These are phyloP conservation scores for Phrynocephalus forsythii DNA, from an alignment of 2,797 vertebrate species.

Conservation along the genomic window DNA sequence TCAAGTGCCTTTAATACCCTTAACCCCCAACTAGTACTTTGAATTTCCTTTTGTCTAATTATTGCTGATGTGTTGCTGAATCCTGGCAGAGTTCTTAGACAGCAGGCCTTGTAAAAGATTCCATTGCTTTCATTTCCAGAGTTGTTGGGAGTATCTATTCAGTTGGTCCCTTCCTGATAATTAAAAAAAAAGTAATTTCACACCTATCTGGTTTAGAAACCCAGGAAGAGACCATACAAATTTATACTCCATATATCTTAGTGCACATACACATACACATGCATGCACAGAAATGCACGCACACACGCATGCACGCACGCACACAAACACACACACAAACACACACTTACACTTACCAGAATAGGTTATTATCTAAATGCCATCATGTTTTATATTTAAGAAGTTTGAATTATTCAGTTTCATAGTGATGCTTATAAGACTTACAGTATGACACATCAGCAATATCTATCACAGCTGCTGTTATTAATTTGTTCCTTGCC, in stretches of 20 bases:
- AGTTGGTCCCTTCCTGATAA: constrained; percentile 17
- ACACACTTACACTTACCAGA: background rate
- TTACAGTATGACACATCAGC: constrained; percentile 22
- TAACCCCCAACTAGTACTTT: constrained; percentile 14
- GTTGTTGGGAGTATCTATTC: constrained; percentile 1
- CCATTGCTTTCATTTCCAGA: background rate
- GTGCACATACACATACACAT: background rate
- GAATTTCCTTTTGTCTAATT: constrained; percentile 31
- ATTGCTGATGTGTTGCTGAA: background rate
- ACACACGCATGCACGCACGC: background rate
- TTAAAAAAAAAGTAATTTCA: constrained; percentile 22
- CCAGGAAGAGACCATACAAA: constrained; percentile 14
- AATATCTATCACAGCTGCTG: constrained; percentile 15
- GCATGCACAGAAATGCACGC: no score
- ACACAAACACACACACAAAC: background rate
- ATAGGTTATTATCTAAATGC: constrained; percentile 14
- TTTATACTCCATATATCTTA: constrained; percentile 20
- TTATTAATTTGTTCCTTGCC: constrained; percentile 19
- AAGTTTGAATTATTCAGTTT: constrained; percentile 39
- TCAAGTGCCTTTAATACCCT: constrained; percentile 19
- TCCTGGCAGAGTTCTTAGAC: background rate
- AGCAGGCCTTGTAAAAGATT: background rate
- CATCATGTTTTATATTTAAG: constrained; percentile 18
- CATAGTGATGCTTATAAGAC: constrained; percentile 27
- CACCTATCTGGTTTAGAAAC: constrained; percentile 28